Conservation (phyloP, 2,797 vertebrate genomes). For the Naso thynnoides region DNA sequence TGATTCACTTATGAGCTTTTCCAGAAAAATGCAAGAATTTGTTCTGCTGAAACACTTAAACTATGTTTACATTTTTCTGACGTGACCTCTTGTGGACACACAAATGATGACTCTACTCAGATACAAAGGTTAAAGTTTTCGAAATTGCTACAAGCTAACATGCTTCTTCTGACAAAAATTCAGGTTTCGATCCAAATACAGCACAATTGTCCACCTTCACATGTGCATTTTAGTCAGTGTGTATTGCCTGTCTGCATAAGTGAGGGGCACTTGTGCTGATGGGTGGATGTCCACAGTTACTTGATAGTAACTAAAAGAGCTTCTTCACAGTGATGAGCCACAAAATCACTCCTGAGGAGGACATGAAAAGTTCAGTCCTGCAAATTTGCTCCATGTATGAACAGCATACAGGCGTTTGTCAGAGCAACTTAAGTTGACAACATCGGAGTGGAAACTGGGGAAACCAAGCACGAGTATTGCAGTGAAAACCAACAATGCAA, state of each 20-base stretch:
- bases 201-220: background rate
- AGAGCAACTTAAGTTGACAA: background rate
- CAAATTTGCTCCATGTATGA: background rate
- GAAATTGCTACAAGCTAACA: background rate
- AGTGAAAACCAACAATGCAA: too few relatives aligned
- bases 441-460: background rate
- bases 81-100: background rate
- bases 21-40: background rate
- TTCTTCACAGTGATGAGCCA: background rate
- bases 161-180: background rate
- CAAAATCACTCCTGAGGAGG: background rate
- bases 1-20: background rate
- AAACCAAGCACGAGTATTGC: too few relatives aligned
- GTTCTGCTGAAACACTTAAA: background rate
- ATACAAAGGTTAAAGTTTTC: background rate
- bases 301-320: background rate
- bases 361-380: background rate
- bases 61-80: background rate
- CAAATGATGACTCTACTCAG: background rate
- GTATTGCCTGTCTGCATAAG: background rate
- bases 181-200: background rate
- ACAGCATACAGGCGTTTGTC: background rate
- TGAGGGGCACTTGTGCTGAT: background rate
- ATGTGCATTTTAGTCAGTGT: background rate
- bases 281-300: too few relatives aligned